Conservation (phyloP, 2,888 invertebrate genomes). For the Cartodere bifasciata region DNA sequence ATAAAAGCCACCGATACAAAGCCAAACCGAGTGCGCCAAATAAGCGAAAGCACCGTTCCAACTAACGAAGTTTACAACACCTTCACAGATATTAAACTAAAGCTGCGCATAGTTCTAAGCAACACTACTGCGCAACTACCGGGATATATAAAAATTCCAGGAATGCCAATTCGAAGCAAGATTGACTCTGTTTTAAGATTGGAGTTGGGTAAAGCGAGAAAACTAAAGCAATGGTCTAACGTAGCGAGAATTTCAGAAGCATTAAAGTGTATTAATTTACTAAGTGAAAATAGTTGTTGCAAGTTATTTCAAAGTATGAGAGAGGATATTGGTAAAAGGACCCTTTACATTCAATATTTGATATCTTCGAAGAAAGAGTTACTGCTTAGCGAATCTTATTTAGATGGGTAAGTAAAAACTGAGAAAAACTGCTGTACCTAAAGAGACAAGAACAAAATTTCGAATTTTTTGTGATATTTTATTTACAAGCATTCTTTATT, state of each 20-base stretch:
- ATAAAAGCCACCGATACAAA: constrained; percentile 13
- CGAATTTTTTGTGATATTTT: neutral
- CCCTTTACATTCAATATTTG: constrained; percentile 74
- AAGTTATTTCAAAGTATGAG: constrained; percentile 61
- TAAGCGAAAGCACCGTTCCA: constrained; percentile 7
- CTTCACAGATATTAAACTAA: constrained; percentile 68
- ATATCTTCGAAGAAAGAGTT: constrained; percentile 68
- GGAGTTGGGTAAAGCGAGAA: constrained; percentile 72
- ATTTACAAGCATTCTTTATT: no score
- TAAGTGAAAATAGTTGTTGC: constrained; percentile 55
- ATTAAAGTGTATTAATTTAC: constrained; percentile 59
- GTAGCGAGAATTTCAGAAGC: constrained; percentile 76
- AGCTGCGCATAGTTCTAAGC: constrained; percentile 80
- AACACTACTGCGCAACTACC: constrained; percentile 70
- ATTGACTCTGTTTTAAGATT: constrained; percentile 56
- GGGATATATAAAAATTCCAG: constrained; percentile 24
- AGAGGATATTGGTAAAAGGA: constrained; percentile 62
- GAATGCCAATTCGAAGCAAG: constrained; percentile 26
- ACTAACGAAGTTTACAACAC: constrained; percentile 12
- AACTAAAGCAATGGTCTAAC: constrained; percentile 61
- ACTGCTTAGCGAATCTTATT: constrained; percentile 58
- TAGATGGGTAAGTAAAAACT: constrained; percentile 43
- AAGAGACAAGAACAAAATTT: neutral
- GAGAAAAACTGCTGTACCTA: neutral
- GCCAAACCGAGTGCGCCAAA: constrained; percentile 4